phyloP scores from a whole-genome alignment of 2,888 invertebrate genomes.

The Drosophila buzzatii region DNA sequence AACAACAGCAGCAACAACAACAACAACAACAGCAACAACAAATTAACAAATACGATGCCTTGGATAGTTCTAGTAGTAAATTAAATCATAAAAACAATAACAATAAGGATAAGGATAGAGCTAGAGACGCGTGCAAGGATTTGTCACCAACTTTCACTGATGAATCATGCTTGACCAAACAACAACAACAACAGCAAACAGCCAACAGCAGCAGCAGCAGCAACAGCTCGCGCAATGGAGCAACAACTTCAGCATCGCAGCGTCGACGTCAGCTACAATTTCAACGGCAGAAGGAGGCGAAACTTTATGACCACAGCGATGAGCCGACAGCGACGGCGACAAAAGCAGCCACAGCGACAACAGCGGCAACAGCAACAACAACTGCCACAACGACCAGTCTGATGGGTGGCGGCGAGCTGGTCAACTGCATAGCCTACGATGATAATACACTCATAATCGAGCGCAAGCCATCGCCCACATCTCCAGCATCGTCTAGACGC shows the following conservation, averaged over 20 bases:
- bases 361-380: not conserved
- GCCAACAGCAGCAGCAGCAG: constrained; percentile 14
- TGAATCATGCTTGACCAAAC: constrained; percentile 66
- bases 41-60: constrained; percentile 67
- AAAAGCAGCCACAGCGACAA: not conserved
- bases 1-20: constrained; percentile 45
- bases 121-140: constrained; percentile 50
- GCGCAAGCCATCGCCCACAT: constrained; percentile 69
- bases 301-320: constrained; percentile 67
- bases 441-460: constrained; percentile 71
- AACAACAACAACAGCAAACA: constrained; percentile 12
- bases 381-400: constrained; percentile 18
- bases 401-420: constrained; percentile 67
- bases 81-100: constrained; percentile 71
- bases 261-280: constrained; percentile 69
- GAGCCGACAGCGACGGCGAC: constrained; percentile 29
- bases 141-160: constrained; percentile 52
- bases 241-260: constrained; percentile 59
- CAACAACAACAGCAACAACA: constrained; percentile 52
- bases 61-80: constrained; percentile 74
- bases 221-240: constrained; percentile 46
- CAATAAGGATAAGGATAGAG: constrained; percentile 49
- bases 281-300: constrained; percentile 67
- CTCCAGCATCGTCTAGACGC: constrained; percentile 61
- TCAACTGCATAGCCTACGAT: constrained; percentile 73